Evolutionary conservation across 2,888 invertebrate genomes (phyloP).

Genomic region (Drosophila greeni): DNA sequence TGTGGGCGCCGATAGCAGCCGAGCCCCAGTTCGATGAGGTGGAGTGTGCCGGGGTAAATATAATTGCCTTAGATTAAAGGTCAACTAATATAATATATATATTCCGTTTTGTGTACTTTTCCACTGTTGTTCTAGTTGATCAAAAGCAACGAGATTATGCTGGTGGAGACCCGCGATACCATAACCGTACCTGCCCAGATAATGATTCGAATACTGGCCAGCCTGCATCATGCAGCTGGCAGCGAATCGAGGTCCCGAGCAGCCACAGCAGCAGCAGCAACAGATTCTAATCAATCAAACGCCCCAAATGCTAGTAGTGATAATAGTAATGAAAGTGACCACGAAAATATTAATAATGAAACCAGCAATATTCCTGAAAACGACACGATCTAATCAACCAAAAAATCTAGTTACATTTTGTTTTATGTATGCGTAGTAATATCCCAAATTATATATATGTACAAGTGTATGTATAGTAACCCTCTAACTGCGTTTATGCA

Average conservation of each 20-base stretch:
- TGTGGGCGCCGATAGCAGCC: slow-evolving; percentile 87
- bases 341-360: slow-evolving; percentile 12
- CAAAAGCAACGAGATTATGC: slow-evolving; percentile 88
- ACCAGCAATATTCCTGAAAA: slow-evolving; percentile 5
- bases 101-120: slow-evolving; percentile 1
- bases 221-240: slow-evolving; percentile 80
- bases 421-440: not conserved
- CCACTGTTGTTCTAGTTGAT: slow-evolving; percentile 82
- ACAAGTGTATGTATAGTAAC: not conserved
- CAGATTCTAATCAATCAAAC: not conserved
- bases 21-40: slow-evolving; percentile 82
- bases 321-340: slow-evolving; percentile 2
- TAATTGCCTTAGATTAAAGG: slow-evolving; percentile 11
- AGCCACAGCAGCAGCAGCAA: not conserved
- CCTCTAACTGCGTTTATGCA: slow-evolving; percentile 1
- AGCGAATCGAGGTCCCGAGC: slow-evolving; percentile 10
- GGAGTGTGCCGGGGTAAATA: slow-evolving; percentile 81
- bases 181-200: slow-evolving; percentile 92
- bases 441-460: not conserved
- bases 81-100: not conserved
- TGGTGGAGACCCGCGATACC: slow-evolving; percentile 91
- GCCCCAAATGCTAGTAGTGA: slow-evolving; percentile 1
- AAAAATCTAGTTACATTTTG: slow-evolving; percentile 4
- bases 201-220: slow-evolving; percentile 88
- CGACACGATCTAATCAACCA: slow-evolving; percentile 5